Base-by-base conservation (phyloP, 2,888 invertebrate genomes). In the Furcula furcula region DNA sequence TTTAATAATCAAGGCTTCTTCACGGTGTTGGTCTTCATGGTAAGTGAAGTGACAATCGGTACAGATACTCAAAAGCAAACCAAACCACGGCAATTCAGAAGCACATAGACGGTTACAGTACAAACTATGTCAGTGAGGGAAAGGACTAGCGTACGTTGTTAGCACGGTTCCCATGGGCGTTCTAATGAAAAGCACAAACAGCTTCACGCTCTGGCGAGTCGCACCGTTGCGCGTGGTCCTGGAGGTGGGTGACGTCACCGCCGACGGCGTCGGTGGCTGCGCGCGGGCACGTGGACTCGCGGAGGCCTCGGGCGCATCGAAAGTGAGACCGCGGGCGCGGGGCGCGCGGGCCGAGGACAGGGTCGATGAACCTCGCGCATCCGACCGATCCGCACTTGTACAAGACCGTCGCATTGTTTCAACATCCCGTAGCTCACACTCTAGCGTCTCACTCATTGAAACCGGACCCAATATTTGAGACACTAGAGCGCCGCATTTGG, bases 311-410 rank as follows among this genome's bases (percentile, higher is more conserved):
- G 75, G 71, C 82, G 77, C 83, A 84, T 76, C 75, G 85, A 84
- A 82, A 85, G 86, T 86, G 87, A 86, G 80, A 80, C 83, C 71
- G 75, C 72, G 75, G 31, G 45, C 43, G 57, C 55, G 55, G n/a
- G n/a, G 57, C 55, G 63, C 55, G 62, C 55, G 62, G 54, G 56
- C 51, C 54, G 61, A 50, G 61, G 69, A 61, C 50, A 44, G 64
- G 84, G 78, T 85, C 84, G 63, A 76, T 64, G 84, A 84, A 78
- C 82, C 68, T 46, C 72, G 78, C 81, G 73, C 82, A 83, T 79
- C 81, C 79, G 71, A 82, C 78, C 81, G 84, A 82, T 81, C 82
- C 79, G 76, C 84, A 84, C 80, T 82, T 76, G 79, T 81, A 80
- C 74, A 76, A 75, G 68, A 78, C 74, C 76, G 70, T 77, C 77